phyloP scores from a whole-genome alignment of 2,797 vertebrate species.

The Scomberomorus guttatus region DNA sequence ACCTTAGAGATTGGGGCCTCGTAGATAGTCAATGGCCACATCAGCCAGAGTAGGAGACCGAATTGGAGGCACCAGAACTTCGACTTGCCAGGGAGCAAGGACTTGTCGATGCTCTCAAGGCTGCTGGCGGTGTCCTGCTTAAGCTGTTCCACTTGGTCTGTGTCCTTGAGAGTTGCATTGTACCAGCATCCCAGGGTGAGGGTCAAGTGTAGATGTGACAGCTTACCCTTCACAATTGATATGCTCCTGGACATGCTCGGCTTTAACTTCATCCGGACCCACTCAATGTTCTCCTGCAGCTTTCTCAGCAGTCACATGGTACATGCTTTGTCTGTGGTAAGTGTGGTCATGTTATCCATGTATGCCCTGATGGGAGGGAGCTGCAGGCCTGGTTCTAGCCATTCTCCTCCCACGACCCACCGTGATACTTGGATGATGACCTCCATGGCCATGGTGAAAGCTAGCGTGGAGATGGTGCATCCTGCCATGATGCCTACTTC shows the following conservation, averaged over 20 bases:
- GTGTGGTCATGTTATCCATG: too few relatives aligned
- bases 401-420: slow-evolving; percentile 4
- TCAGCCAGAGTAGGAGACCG: too few relatives aligned
- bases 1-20: too few relatives aligned
- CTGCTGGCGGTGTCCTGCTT: too few relatives aligned
- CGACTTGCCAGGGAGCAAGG: too few relatives aligned
- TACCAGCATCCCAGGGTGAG: neutral
- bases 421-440: slow-evolving; percentile 1
- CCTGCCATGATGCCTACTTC: slow-evolving; percentile 8
- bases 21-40: too few relatives aligned
- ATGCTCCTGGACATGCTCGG: neutral
- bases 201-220: neutral
- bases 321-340: too few relatives aligned
- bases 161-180: neutral
- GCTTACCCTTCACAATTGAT: neutral
- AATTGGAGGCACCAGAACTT: too few relatives aligned
- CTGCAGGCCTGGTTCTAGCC: neutral
- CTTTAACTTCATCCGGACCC: neutral
- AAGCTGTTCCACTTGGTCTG: too few relatives aligned
- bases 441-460: slow-evolving; percentile 21
- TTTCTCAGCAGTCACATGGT: too few relatives aligned
- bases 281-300: neutral
- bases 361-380: neutral
- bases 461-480: neutral
- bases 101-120: too few relatives aligned